Conservation (phyloP, 2,797 vertebrate genomes). For the Pipistrellus nathusii region DNA sequence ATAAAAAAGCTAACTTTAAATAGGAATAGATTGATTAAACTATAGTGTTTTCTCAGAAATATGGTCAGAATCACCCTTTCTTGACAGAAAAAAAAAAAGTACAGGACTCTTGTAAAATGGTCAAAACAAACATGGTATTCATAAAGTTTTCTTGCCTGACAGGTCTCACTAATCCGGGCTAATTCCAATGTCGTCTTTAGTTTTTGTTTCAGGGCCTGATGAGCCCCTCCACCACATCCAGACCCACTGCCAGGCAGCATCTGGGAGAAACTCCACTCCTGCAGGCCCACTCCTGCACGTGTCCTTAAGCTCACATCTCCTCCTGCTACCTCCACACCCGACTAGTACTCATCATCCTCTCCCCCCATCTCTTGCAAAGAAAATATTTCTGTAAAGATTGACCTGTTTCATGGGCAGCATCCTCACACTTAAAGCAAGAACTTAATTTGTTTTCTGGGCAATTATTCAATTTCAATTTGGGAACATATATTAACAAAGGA, state of each 20-base stretch:
- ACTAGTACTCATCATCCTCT: background rate
- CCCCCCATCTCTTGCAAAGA: background rate
- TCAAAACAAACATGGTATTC: background rate
- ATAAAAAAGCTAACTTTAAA: constrained; percentile 1
- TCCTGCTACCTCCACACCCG: background rate
- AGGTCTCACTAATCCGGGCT: background rate
- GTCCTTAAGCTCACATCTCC: background rate
- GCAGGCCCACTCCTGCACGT: background rate
- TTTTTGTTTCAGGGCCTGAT: background rate
- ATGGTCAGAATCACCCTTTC: background rate
- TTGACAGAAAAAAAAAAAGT: background rate
- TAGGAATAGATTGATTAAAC: background rate
- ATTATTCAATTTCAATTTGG: background rate
- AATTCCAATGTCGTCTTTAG: background rate
- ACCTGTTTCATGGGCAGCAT: background rate
- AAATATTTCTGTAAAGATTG: background rate
- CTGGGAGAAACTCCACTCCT: background rate
- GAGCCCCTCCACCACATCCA: background rate
- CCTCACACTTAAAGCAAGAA: background rate
- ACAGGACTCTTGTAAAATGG: constrained; percentile 6
- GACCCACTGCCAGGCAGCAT: accelerated
- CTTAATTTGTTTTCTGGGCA: background rate
- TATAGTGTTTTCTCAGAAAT: constrained; percentile 34
- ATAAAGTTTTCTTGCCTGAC: background rate
- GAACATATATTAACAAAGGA: background rate